Evolutionary conservation across 2,113 vertebrate species (phyloP), one percentile per base, ranked within the genome.

Genomic region (Pollachius pollachius): DNA sequence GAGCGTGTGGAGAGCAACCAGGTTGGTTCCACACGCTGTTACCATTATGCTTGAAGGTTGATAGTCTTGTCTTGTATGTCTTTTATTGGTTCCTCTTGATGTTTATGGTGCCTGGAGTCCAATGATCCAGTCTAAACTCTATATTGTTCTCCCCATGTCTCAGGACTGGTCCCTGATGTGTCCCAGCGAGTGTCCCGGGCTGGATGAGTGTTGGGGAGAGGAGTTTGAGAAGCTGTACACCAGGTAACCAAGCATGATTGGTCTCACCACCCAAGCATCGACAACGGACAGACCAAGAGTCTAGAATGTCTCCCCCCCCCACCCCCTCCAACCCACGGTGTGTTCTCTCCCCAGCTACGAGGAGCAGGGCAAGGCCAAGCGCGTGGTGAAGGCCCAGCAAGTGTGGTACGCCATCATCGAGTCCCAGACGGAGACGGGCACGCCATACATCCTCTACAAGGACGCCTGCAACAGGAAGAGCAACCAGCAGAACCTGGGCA

Each of bases 161-260:
- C 74, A 99, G 97, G 95, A 99, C 30, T 99, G 97, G 97, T 98
- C 96, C 69, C 87, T 99, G 63, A 96, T 99, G 97, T 99, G 97
- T 79, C 97, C 97, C 1, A 94, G 89, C 72, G 95, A 99, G 23
- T 98, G 95, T 84, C 96, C 97, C 1, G 96, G 96, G 17, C 86
- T 99, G 5, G 93, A 97, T 21, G 96, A 98, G 0, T 95, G 95
- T 0, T 99, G 97, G 97, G 97, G 97, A 79, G 94, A 99, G 70
- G 94, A 97, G 63, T 99, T 99, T 90, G 97, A 98, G 89, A 92
- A 95, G 19, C 92, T 99, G 0, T 98, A 99, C 75, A 94, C 94
- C 69, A 94, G 89, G 97, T 98, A 87, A 75, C 41, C 41, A 48
- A 48, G 41, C 41, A 9, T 9, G 2, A 12, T 13, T 48, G 67